Percentiles rank a stretch among this genome's conserved stretches.
Conservation (phyloP, 1,140 invertebrate species). For the Procambarus clarkii region DNA sequence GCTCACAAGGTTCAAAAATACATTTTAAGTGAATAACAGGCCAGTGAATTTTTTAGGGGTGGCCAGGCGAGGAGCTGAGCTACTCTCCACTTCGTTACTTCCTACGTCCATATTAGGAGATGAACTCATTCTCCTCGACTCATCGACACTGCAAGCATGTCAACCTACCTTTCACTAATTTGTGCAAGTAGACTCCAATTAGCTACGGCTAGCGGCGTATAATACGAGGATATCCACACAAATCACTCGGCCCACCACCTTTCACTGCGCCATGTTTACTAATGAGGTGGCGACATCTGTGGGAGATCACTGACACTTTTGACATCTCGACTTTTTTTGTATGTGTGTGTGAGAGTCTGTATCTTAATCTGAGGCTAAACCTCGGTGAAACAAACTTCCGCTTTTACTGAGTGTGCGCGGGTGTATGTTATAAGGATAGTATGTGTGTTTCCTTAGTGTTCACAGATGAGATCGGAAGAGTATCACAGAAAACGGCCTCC, state of each 20-base stretch:
- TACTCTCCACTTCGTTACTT: neutral
- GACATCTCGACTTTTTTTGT: neutral
- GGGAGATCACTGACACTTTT: neutral
- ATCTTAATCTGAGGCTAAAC: neutral
- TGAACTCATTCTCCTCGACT: neutral
- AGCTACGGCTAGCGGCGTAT: neutral
- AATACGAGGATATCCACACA: constrained; percentile 14
- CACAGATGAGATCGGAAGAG: neutral
- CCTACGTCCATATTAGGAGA: neutral
- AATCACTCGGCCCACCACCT: constrained; percentile 12
- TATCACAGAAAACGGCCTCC: neutral
- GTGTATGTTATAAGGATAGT: neutral
- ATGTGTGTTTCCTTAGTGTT: neutral
- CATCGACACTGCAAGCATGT: neutral
- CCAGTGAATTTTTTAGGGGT: neutral
- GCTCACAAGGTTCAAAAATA: neutral
- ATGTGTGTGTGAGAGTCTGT: no score
- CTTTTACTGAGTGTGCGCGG: neutral
- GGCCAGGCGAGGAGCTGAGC: neutral
- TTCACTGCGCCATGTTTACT: constrained; percentile 55
- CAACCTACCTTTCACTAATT: constrained; percentile 16
- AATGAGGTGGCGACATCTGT: constrained; percentile 52
- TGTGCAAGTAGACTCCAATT: neutral
- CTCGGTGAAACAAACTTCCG: neutral
- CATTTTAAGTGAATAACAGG: neutral